phyloP scores from a whole-genome alignment of 1,140 invertebrate species.

The Parapsyche elsis region DNA sequence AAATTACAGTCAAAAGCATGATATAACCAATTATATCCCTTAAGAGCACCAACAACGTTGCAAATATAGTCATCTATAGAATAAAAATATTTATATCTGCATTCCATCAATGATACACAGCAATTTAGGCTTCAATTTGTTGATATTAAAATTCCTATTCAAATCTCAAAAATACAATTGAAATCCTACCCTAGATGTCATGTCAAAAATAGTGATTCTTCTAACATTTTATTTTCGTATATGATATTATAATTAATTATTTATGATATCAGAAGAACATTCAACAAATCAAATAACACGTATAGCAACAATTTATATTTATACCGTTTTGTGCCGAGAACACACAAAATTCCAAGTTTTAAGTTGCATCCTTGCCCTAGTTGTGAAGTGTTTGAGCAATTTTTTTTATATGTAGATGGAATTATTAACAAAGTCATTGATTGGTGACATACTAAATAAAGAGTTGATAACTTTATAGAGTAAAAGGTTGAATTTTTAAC shows the following conservation, averaged over 20 bases:
- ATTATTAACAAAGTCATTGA: not conserved
- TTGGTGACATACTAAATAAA: not conserved
- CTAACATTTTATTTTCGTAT: conserved; percentile 50
- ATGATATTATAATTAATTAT: conserved; percentile 45
- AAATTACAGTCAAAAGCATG: conserved; percentile 42
- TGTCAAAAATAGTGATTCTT: conserved; percentile 56
- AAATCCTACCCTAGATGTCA: conserved; percentile 54
- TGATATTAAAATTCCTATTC: conserved; percentile 29
- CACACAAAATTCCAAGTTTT: too few relatives aligned
- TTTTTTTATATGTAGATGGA: not conserved
- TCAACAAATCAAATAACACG: conserved; percentile 42
- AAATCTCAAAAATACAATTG: conserved; percentile 53
- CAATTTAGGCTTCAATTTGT: conserved; percentile 41
- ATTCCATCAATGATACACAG: conserved; percentile 35
- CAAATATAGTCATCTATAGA: conserved; percentile 45
- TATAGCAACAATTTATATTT: conserved; percentile 40
- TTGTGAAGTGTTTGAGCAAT: not conserved
- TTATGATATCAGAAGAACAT: conserved; percentile 30
- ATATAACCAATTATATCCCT: conserved; percentile 33
- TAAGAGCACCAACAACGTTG: conserved; percentile 55
- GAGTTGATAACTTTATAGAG: not conserved
- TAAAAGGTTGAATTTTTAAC: not conserved
- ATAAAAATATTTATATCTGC: conserved; percentile 47
- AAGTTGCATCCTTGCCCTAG: not conserved
- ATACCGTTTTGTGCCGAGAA: too few relatives aligned